Percentiles rank a stretch among this genome's conserved stretches.
Conservation (phyloP, 2,888 invertebrate genomes). For the Elegia similella region DNA sequence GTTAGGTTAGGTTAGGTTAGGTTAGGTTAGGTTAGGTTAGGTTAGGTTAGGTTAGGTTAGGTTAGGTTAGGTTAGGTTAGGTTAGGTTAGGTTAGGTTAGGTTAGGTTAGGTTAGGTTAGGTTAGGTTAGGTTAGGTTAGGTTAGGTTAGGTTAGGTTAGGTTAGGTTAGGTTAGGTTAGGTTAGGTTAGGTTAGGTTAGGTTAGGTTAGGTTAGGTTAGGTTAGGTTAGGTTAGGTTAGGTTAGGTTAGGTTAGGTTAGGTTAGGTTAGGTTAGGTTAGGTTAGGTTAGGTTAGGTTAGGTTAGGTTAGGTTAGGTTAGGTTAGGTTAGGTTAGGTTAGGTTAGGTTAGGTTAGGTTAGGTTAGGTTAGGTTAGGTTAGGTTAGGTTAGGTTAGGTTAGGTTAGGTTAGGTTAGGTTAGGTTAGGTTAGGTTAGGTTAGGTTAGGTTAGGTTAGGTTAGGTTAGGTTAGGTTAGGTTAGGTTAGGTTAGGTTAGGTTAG, state of each 20-base stretch:
- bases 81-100: constrained; percentile 28
- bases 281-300: constrained; percentile 18
- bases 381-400: constrained; percentile 25
- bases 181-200: constrained; percentile 29
- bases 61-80: constrained; percentile 26
- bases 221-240: constrained; percentile 13
- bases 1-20: constrained; percentile 21
- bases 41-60: constrained; percentile 22
- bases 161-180: constrained; percentile 22
- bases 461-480: constrained; percentile 23
- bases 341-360: constrained; percentile 26
- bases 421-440: constrained; percentile 19
- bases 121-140: constrained; percentile 21
- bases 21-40: constrained; percentile 21
- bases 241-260: constrained; percentile 21
- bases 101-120: constrained; percentile 23
- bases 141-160: constrained; percentile 18
- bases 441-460: constrained; percentile 23
- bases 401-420: constrained; percentile 20
- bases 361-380: constrained; percentile 25
- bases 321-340: constrained; percentile 22
- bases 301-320: constrained; percentile 24
- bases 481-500: constrained; percentile 25
- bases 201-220: constrained; percentile 20
- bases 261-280: constrained; percentile 22